Conservation (phyloP, 1,140 invertebrate genomes). For the Heliothis virescens region DNA sequence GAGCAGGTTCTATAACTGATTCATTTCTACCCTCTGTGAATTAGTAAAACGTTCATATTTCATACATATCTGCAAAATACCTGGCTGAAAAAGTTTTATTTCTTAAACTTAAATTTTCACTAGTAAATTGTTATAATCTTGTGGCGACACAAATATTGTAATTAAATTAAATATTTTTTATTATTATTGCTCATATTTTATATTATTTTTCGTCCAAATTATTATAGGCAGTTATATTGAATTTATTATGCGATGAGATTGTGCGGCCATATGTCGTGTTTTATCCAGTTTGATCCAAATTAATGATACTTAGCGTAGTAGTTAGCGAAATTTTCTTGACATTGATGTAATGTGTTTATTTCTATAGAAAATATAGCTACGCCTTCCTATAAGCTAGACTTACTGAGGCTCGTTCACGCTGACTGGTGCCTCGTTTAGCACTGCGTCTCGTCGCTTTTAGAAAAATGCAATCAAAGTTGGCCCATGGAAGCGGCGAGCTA, state of each 20-base stretch:
- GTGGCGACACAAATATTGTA: neutral
- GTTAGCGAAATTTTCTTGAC: constrained; percentile 56
- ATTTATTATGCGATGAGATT: neutral
- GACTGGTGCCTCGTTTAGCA: no score
- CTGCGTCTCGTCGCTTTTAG: no score
- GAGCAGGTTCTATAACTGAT: neutral
- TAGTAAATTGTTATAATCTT: constrained; percentile 4
- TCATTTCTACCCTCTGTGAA: neutral
- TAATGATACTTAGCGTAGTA: constrained; percentile 35
- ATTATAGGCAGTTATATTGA: neutral
- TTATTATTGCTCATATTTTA: constrained; percentile 33
- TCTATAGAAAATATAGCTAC: constrained; percentile 30
- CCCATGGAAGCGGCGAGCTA: no score
- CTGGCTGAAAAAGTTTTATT: neutral
- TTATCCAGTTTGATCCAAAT: constrained; percentile 17
- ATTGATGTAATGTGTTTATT: constrained; percentile 55
- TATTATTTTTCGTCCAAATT: constrained; percentile 18
- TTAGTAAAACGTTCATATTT: neutral
- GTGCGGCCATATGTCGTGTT: neutral
- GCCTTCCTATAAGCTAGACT: constrained; percentile 11
- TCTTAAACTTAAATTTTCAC: neutral
- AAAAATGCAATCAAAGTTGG: no score
- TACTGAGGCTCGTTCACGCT: neutral
- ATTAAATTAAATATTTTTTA: neutral
- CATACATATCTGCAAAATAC: constrained; percentile 21